Evolutionary conservation across 2,797 vertebrate genomes (phyloP).

Genomic region (Huso huso): DNA sequence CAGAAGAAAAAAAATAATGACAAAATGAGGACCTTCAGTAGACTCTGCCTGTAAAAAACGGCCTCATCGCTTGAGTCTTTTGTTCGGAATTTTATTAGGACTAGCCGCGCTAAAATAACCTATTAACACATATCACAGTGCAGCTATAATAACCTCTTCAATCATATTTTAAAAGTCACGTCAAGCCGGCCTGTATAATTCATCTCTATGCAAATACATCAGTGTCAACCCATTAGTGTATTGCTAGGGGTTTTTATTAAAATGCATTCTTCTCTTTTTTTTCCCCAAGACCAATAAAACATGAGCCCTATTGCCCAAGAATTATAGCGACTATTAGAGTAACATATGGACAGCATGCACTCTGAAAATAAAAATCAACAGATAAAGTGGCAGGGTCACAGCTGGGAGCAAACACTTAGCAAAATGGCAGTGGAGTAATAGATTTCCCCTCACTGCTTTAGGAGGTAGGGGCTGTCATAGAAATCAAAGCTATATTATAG

Average conservation of each 20-base stretch:
- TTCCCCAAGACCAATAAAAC: conserved; percentile 79
- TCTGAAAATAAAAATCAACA: conserved; percentile 89
- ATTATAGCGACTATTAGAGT: conserved; percentile 90
- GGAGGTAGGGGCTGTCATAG: conserved; percentile 37
- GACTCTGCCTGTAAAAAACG: conserved; percentile 44
- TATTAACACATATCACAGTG: conserved; percentile 67
- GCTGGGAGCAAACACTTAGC: conserved; percentile 82
- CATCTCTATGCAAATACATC: conserved; percentile 93
- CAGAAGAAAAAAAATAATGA: conserved; percentile 45
- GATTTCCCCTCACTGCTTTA: conserved; percentile 54
- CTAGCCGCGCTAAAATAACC: conserved; percentile 62
- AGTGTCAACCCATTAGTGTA: conserved; percentile 84
- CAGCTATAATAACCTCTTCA: conserved; percentile 82
- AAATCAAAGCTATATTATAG: conserved; percentile 55
- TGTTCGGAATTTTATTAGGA: conserved; percentile 65
- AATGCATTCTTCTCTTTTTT: conserved; percentile 71
- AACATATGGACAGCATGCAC: conserved; percentile 87
- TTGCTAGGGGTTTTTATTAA: conserved; percentile 80
- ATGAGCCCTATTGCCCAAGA: conserved; percentile 79
- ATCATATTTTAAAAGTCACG: conserved; percentile 94
- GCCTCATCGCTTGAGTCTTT: conserved; percentile 51
- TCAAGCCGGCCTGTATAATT: conserved; percentile 74
- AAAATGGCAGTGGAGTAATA: conserved; percentile 75
- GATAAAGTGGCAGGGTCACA: conserved; percentile 85
- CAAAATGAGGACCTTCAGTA: conserved; percentile 53